phyloP scores from a whole-genome alignment of 1,140 invertebrate species.

The Euborellia annulipes region DNA sequence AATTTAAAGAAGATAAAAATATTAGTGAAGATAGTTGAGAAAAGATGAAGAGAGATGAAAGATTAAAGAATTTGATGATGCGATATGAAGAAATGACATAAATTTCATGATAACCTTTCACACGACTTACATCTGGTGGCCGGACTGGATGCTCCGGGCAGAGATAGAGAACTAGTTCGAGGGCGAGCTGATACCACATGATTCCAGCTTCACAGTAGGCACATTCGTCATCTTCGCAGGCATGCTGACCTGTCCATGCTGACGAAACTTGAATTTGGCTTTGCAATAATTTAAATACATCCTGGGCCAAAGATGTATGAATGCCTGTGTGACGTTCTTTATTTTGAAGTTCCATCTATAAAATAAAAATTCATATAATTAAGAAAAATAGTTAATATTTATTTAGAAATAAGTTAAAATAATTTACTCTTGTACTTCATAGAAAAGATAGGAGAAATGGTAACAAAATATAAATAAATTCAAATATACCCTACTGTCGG shows the following conservation, averaged over 20 bases:
- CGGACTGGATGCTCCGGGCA: slow-evolving; percentile 54
- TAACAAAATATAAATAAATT: too few relatives aligned
- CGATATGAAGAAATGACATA: too few relatives aligned
- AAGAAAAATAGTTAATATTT: too few relatives aligned
- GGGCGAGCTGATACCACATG: slow-evolving; percentile 82
- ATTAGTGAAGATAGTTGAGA: slow-evolving; percentile 3
- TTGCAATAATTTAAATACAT: slow-evolving; percentile 62
- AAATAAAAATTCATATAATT: too few relatives aligned
- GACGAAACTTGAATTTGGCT: slow-evolving; percentile 53
- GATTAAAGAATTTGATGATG: too few relatives aligned
- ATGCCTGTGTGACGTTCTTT: slow-evolving; percentile 70
- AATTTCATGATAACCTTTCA: too few relatives aligned
- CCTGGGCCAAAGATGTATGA: slow-evolving; percentile 54
- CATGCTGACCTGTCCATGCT: slow-evolving; percentile 55
- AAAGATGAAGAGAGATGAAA: slow-evolving; percentile 2
- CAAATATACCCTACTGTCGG: too few relatives aligned
- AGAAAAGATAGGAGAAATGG: too few relatives aligned
- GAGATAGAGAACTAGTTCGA: slow-evolving; percentile 63
- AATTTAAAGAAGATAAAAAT: too few relatives aligned
- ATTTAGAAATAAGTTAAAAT: too few relatives aligned
- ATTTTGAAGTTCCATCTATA: slow-evolving; percentile 81
- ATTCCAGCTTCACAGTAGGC: slow-evolving; percentile 80
- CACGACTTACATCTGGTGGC: slow-evolving; percentile 54
- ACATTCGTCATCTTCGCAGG: slow-evolving; percentile 53
- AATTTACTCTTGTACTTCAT: too few relatives aligned